A percentile compares a stretch with the other conserved stretches of the same genome.
phyloP scores from a whole-genome alignment of 30 jellyfish, hydroid and myxozoan genomes.

The Rhopilema esculentum region DNA sequence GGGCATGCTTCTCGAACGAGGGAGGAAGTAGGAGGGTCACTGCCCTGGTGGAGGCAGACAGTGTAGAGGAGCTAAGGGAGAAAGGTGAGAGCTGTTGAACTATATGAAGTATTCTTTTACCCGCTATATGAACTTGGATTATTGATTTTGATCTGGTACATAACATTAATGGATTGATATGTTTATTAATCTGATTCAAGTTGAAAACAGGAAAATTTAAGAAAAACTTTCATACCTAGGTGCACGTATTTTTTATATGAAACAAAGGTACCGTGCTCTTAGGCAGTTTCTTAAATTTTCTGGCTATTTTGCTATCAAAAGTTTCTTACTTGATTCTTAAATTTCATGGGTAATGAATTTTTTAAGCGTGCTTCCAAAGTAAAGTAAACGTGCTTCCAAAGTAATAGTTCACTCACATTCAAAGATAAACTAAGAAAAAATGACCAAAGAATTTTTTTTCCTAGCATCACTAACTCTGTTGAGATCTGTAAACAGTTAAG shows the following conservation, averaged over 20 bases:
- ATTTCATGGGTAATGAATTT: too few species aligned
- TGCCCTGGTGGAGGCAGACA: background rate
- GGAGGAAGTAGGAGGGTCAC: background rate
- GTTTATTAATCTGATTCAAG: background rate
- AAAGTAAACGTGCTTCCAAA: too few species aligned
- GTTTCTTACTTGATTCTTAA: too few species aligned
- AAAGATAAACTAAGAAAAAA: background rate
- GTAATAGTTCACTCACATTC: too few species aligned
- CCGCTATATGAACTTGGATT: background rate
- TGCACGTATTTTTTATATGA: too few species aligned
- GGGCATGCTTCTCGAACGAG: background rate
- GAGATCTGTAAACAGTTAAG: background rate
- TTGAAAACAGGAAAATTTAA: background rate
- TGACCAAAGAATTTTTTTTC: background rate
- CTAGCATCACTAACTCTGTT: background rate
- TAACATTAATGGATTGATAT: background rate
- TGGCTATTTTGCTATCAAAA: too few species aligned
- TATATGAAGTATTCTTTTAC: background rate
- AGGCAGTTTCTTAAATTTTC: too few species aligned
- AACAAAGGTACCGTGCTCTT: too few species aligned
- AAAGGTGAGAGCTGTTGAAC: background rate
- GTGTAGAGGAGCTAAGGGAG: background rate
- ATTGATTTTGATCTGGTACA: background rate
- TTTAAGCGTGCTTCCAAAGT: too few species aligned
- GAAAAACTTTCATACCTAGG: background rate